These are phyloP conservation scores for Tenthredo scrophulariae DNA, from an alignment of 2,888 invertebrate genomes.

Conservation along the genomic window DNA sequence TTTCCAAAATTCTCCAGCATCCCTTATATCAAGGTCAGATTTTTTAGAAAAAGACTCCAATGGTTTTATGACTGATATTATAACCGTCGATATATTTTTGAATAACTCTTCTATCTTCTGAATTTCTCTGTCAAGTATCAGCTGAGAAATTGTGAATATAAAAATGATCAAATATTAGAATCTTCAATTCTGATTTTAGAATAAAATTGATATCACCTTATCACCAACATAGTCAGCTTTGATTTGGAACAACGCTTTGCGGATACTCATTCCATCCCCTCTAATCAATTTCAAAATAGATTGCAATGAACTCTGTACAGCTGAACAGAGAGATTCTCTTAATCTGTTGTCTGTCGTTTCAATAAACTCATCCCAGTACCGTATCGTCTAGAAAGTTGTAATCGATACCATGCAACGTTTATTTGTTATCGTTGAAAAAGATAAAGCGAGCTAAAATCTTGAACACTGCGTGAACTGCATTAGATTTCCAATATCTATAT, in stretches of 20 bases:
- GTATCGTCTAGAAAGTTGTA: conserved; percentile 83
- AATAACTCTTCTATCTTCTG: conserved; percentile 44
- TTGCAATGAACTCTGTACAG: conserved; percentile 83
- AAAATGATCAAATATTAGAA: neutral
- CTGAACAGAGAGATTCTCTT: conserved; percentile 85
- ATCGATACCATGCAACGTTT: neutral
- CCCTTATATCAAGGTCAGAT: conserved; percentile 3
- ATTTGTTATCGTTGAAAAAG: too few species aligned
- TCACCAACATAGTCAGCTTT: conserved; percentile 24
- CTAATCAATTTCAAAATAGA: conserved; percentile 83
- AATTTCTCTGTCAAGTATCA: conserved; percentile 46
- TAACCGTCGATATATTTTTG: conserved; percentile 5
- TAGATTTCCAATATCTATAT: too few species aligned
- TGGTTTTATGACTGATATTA: conserved; percentile 19
- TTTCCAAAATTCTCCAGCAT: conserved; percentile 15
- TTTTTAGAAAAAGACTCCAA: conserved; percentile 31
- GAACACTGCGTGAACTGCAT: too few species aligned
- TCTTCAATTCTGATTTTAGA: neutral
- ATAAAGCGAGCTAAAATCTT: too few species aligned
- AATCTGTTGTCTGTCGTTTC: conserved; percentile 86
- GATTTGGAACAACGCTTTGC: conserved; percentile 44
- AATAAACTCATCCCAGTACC: conserved; percentile 88
- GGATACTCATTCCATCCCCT: conserved; percentile 77
- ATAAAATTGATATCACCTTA: neutral
- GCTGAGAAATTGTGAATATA: conserved; percentile 27